phyloP scores from a whole-genome alignment of 2,113 vertebrate genomes.

The Octodon degus region DNA sequence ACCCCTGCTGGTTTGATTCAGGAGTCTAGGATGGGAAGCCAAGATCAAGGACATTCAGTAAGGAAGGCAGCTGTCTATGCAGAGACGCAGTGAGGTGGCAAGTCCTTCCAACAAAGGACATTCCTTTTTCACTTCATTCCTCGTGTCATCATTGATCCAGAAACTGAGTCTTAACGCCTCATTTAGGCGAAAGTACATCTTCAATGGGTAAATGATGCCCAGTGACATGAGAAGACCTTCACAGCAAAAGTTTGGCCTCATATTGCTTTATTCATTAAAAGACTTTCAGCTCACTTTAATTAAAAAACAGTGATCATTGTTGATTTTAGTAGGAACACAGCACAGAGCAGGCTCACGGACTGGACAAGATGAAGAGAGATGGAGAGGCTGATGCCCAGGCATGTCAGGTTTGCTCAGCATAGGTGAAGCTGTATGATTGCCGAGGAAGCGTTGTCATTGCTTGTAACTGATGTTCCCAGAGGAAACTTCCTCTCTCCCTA shows the following conservation, averaged over 20 bases:
- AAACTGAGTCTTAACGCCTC: not conserved
- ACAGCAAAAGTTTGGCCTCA: not conserved
- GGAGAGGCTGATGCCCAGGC: not conserved
- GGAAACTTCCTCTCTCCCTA: not conserved
- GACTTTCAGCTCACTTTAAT: constrained; percentile 14
- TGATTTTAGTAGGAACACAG: not conserved
- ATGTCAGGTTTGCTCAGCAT: not conserved
- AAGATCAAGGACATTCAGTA: not conserved
- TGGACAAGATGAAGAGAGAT: not conserved
- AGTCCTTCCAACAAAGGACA: not conserved
- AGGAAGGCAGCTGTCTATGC: not conserved
- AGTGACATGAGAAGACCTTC: not conserved
- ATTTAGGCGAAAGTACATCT: constrained; percentile 36
- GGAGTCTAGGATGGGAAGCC: not conserved
- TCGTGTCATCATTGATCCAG: constrained; percentile 45
- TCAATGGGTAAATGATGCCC: not conserved
- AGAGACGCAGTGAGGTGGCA: not conserved
- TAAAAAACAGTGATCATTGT: not conserved
- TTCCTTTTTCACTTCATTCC: not conserved
- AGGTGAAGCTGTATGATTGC: not conserved
- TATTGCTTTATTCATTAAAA: constrained; percentile 14
- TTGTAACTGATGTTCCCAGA: not conserved
- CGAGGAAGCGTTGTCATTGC: rapidly evolving
- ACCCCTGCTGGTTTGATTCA: rapidly evolving
- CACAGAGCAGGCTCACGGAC: not conserved